Conservation (phyloP, 35 echinoderm and acorn worm genomes). For the Apostichopus californicus region DNA sequence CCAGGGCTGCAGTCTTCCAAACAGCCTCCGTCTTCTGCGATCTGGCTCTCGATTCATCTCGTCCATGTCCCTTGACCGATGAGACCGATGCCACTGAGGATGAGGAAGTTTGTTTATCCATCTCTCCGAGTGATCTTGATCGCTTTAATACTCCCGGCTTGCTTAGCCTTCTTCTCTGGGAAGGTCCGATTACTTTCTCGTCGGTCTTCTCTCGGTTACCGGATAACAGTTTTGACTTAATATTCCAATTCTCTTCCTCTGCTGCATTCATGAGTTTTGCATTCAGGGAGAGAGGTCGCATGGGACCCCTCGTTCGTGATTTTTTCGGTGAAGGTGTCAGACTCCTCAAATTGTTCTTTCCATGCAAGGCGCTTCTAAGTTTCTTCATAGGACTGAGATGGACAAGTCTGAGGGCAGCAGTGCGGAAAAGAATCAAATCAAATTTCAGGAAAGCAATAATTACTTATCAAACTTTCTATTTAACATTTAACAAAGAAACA, state of each 20-base stretch:
- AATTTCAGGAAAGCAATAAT: no score
- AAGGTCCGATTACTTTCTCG: constrained; percentile 4
- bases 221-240: constrained; percentile 3
- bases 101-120: constrained; percentile 23
- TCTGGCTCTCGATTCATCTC: not conserved
- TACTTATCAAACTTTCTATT: no score
- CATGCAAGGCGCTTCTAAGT: constrained; percentile 78
- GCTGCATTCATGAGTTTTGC: constrained; percentile 36
- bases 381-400: constrained; percentile 90
- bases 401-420: constrained; percentile 61
- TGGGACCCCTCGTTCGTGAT: not conserved
- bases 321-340: constrained; percentile 66
- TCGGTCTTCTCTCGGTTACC: not conserved
- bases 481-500: no score
- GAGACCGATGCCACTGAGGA: not conserved
- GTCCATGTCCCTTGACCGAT: not conserved
- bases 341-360: constrained; percentile 65
- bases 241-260: constrained; percentile 9
- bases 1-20: constrained; percentile 78
- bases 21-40: constrained; percentile 35
- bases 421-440: not conserved
- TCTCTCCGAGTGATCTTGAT: constrained; percentile 23
- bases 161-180: constrained; percentile 16
- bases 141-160: constrained; percentile 4
- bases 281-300: constrained; percentile 45